Base-by-base conservation (phyloP, 2,888 invertebrate genomes). In the Embidobia sp. region DNA sequence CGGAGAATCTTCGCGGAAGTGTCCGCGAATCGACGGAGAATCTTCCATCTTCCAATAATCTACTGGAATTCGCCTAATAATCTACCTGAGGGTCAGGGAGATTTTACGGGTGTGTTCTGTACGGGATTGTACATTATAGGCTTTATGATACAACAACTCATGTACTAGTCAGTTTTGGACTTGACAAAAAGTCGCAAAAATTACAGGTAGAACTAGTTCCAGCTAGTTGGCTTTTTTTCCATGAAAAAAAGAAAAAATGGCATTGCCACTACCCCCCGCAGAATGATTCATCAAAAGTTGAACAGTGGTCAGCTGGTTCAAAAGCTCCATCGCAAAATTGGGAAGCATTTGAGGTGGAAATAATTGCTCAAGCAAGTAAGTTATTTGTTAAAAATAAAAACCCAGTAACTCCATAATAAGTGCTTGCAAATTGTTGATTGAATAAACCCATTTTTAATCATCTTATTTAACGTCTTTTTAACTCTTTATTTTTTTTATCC, bases 361-460 rank as follows among this genome's bases (percentile, higher is more conserved):
- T 42, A 42, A 10, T 22, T 19, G 6, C 42, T 42, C 22, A 42
- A 42, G 42, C 42, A 10, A 42, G 42, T 42, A 22, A 42, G 42
- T 42, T 42, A 22, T 10, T 22, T 42, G 13, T 42, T 15, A 22
- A n/a, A n/a, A n/a, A n/a, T n/a, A n/a, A n/a, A n/a, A n/a, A n/a
- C n/a, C n/a, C n/a, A n/a, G n/a, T n/a, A n/a, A n/a, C n/a, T n/a
- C n/a, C n/a, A n/a, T n/a, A n/a, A n/a, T n/a, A n/a, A n/a, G n/a
- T n/a, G n/a, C n/a, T n/a, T n/a, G n/a, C n/a, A n/a, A n/a, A n/a
- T n/a, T 22, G 11, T 42, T 22, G 3, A 22, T 22, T n/a, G n/a
- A n/a, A n/a, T n/a, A n/a, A n/a, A n/a, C n/a, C n/a, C n/a, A n/a
- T 6, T 22, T 22, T 22, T 3, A 22, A 22, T 22, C 22, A 22